Conservation (phyloP, 1,140 invertebrate species). For the Scaptomyza pallida region DNA sequence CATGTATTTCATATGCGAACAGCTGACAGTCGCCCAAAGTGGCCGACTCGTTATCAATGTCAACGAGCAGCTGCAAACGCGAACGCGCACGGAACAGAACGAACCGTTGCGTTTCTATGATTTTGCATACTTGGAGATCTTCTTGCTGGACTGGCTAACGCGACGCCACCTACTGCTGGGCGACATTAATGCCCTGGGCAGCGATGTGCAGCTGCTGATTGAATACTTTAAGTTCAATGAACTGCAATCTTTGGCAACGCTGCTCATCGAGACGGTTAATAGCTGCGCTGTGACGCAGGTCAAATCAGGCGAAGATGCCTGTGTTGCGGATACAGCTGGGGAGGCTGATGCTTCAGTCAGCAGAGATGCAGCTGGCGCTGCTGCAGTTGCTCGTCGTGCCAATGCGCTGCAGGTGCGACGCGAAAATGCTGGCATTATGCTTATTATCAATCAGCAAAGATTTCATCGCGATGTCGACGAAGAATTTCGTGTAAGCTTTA, state of each 20-base stretch:
- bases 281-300: constrained; percentile 31
- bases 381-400: not conserved
- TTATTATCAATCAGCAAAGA: constrained; percentile 76
- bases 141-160: constrained; percentile 71
- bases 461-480: constrained; percentile 56
- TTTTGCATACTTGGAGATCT: constrained; percentile 67
- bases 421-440: constrained; percentile 58
- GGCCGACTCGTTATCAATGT: constrained; percentile 57
- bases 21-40: constrained; percentile 55
- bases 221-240: constrained; percentile 76
- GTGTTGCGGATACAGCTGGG: not conserved
- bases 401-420: constrained; percentile 42
- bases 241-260: constrained; percentile 42
- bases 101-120: constrained; percentile 72
- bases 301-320: not conserved
- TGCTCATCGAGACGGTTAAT: constrained; percentile 64
- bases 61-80: constrained; percentile 48
- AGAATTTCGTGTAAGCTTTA: constrained; percentile 24
- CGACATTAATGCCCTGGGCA: constrained; percentile 47
- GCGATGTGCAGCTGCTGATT: constrained; percentile 65
- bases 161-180: constrained; percentile 51
- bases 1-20: constrained; percentile 67
- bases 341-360: not conserved
- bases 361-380: not conserved
- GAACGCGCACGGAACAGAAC: not conserved